These are phyloP conservation scores for Syngnathus floridae DNA, from an alignment of 2,113 vertebrate genomes.

Conservation along the genomic window DNA sequence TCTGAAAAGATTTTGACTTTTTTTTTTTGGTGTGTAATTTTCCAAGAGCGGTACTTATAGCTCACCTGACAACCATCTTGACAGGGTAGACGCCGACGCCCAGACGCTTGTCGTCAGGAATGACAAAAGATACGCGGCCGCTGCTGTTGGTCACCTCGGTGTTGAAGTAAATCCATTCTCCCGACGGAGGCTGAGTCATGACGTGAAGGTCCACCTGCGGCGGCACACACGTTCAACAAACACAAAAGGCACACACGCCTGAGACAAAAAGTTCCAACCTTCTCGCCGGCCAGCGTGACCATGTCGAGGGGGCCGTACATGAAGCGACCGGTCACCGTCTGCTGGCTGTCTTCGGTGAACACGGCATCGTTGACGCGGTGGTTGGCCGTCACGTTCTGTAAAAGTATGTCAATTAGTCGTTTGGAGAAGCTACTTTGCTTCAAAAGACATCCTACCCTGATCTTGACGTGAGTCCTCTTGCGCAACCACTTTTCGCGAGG, in stretches of 20 bases:
- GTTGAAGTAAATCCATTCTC: slow-evolving; percentile 88
- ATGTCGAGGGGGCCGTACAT: slow-evolving; percentile 98
- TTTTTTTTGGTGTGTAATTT: background rate
- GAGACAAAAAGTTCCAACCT: slow-evolving; percentile 67
- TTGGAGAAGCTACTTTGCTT: too few species aligned
- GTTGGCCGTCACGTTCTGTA: slow-evolving; percentile 93
- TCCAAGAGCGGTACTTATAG: too few species aligned
- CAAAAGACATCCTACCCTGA: slow-evolving; percentile 71
- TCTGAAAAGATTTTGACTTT: too few species aligned
- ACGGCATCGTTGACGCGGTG: slow-evolving; percentile 90
- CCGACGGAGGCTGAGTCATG: slow-evolving; percentile 87
- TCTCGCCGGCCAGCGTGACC: slow-evolving; percentile 95
- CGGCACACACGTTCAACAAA: background rate
- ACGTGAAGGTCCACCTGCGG: slow-evolving; percentile 88
- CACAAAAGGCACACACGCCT: background rate
- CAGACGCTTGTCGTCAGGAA: slow-evolving; percentile 80
- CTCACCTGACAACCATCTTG: slow-evolving; percentile 96
- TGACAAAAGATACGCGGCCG: slow-evolving; percentile 82
- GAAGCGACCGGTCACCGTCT: slow-evolving; percentile 86
- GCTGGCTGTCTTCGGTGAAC: slow-evolving; percentile 83
- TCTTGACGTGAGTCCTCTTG: slow-evolving; percentile 89
- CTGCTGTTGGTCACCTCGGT: slow-evolving; percentile 92
- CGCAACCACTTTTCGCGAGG: slow-evolving; percentile 92
- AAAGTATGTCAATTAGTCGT: background rate
- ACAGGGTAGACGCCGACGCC: slow-evolving; percentile 88